Conservation (phyloP, 35 echinoderm and acorn worm species). For the Chiridota heheva region DNA sequence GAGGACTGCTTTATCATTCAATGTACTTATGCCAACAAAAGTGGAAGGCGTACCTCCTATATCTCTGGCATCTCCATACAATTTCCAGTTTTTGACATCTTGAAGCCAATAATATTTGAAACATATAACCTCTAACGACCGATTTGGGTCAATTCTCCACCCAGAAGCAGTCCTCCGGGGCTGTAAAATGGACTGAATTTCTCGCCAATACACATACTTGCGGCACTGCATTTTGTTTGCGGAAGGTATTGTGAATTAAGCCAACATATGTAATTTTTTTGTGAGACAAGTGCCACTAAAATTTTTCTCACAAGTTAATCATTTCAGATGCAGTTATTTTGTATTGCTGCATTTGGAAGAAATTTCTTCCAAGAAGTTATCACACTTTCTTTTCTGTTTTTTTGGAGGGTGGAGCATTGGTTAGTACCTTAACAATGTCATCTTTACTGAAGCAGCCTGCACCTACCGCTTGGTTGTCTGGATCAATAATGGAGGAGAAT, state of each 20-base stretch:
- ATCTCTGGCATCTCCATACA: slow-evolving; percentile 13
- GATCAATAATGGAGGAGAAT: neutral
- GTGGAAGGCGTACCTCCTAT: neutral
- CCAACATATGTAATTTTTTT: neutral
- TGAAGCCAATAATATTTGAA: neutral
- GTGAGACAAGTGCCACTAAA: neutral
- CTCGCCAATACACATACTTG: neutral
- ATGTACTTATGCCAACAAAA: neutral
- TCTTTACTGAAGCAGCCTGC: neutral
- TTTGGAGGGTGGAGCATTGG: neutral
- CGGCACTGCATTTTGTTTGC: neutral
- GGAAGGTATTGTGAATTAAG: neutral
- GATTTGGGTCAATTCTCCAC: slow-evolving; percentile 15
- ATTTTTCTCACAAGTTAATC: slow-evolving; percentile 32
- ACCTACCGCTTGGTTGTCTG: neutral
- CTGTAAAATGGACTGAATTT: slow-evolving; percentile 26
- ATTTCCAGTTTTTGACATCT: neutral
- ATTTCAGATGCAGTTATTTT: neutral
- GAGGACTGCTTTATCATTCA: neutral
- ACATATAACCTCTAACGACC: neutral
- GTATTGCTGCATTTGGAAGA: too few relatives aligned
- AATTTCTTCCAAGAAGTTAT: slow-evolving; percentile 24
- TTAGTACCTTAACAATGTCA: neutral
- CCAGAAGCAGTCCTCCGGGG: slow-evolving; percentile 40
- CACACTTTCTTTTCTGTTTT: neutral